These are phyloP conservation scores for Acanthopleura granulata DNA, from an alignment of 2,888 invertebrate species.

Conservation along the genomic window DNA sequence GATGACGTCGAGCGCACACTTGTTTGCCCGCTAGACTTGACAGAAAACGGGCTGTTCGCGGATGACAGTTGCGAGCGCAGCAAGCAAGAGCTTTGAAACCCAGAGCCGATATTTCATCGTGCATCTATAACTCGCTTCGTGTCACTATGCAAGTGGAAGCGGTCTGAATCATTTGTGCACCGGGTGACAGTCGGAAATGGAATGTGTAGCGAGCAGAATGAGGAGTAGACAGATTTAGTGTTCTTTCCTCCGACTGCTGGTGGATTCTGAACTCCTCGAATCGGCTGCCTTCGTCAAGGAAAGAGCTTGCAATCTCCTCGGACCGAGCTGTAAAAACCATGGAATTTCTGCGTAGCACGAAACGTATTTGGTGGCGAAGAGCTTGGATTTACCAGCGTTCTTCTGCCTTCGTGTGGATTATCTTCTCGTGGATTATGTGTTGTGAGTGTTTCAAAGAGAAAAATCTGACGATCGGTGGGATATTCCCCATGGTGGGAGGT, in stretches of 20 bases:
- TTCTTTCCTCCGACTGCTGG: too few relatives aligned
- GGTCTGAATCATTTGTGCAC: neutral
- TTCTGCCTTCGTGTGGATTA: neutral
- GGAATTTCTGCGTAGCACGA: too few relatives aligned
- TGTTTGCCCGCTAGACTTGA: constrained; percentile 17
- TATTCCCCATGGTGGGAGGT: constrained; percentile 97
- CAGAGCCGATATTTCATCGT: neutral
- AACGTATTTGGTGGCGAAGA: too few relatives aligned
- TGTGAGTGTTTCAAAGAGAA: constrained; percentile 40
- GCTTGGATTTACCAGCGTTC: neutral
- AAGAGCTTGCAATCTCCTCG: too few relatives aligned
- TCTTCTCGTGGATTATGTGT: neutral
- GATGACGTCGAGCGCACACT: neutral
- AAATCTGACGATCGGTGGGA: constrained; percentile 79
- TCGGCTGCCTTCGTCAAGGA: too few relatives aligned
- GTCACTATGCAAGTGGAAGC: constrained; percentile 7
- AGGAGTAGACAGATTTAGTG: too few relatives aligned
- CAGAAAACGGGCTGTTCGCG: neutral
- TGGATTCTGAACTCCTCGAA: too few relatives aligned
- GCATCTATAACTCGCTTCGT: neutral
- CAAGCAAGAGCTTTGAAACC: too few relatives aligned
- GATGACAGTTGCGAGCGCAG: too few relatives aligned
- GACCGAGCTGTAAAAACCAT: too few relatives aligned
- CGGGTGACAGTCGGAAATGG: too few relatives aligned
- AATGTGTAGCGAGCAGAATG: too few relatives aligned